A percentile compares a stretch with the other conserved stretches of the same genome.
Evolutionary conservation across 2,888 invertebrate genomes (phyloP).

Genomic region (Drosophila tripunctata): DNA sequence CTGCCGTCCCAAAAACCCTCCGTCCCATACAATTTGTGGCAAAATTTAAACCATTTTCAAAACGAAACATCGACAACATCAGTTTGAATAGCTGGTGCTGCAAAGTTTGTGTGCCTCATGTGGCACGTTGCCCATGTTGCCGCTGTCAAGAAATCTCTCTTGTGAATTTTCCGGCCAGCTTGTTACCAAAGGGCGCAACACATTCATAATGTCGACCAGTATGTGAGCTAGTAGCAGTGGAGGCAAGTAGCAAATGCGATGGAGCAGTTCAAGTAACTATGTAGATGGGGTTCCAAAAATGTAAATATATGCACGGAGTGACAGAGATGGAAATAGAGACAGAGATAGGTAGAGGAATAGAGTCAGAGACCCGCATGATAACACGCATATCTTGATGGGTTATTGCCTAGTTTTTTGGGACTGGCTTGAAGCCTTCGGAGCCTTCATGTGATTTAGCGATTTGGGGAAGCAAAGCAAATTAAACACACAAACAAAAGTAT

Average conservation of each 20-base stretch:
- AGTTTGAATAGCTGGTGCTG: slow-evolving; percentile 1
- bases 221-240: background rate
- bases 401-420: slow-evolving; percentile 69
- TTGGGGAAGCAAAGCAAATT: slow-evolving; percentile 45
- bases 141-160: slow-evolving; percentile 55
- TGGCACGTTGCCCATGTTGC: slow-evolving; percentile 37
- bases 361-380: slow-evolving; percentile 55
- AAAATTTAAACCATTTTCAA: slow-evolving; percentile 61
- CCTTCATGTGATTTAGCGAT: slow-evolving; percentile 27
- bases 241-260: background rate
- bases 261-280: background rate
- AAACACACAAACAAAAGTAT: slow-evolving; percentile 34
- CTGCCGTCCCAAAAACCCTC: background rate
- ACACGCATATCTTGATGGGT: slow-evolving; percentile 68
- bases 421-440: slow-evolving; percentile 42
- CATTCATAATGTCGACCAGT: slow-evolving; percentile 42
- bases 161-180: slow-evolving; percentile 66
- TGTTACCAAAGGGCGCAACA: slow-evolving; percentile 51
- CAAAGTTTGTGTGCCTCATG: slow-evolving; percentile 21
- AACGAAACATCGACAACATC: slow-evolving; percentile 23
- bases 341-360: slow-evolving; percentile 1
- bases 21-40: slow-evolving; percentile 26
- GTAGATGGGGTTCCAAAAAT: slow-evolving; percentile 34
- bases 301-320: slow-evolving; percentile 42
- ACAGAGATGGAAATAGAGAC: background rate